Evolutionary conservation across 2,797 vertebrate species (phyloP), one percentile per base, ranked within the genome.

Genomic region (Psittacula echo): DNA sequence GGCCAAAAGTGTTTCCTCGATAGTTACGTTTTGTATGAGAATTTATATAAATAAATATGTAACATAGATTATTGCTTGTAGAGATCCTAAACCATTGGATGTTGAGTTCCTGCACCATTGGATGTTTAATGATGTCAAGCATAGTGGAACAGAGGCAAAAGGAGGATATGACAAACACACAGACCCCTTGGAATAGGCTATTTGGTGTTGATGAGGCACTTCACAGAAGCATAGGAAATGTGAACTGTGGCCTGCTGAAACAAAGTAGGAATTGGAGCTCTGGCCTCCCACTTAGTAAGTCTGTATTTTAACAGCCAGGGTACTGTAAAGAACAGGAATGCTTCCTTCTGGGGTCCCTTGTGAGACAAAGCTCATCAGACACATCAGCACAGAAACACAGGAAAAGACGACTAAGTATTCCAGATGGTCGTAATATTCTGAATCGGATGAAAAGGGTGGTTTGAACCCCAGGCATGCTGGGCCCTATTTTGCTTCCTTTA

Each of bases 261-360:
- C 42, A 65, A 94, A 77, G 64, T 45, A 77, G 56, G 89, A 90
- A 94, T 94, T 32, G 39, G 56, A 87, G 64, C 64, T 90, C 60
- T 61, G 89, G 77, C 95, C 95, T 95, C 94, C 92, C 94, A 94
- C 89, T 45, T 85, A 51, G 89, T 32, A 4, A 19, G 42, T 90
- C 78, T 93, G 76, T 93, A 87, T 95, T 97, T 96, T 95, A 93
- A 96, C 84, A 95, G 65, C 78, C 48, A 74, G 45, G 32, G 74
- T 54, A 95, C 87, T 91, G 90, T 95, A 95, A 95, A 84, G 80
- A 91, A 82, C 0, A 0, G 54, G 76, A 96, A 76, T 91, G 85
- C 34, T 91, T 96, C 77, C 81, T 61, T 94, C 71, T 5, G 2
- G 73, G 47, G 26, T 92, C 78, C 64, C 74, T 70, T 74, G 64